Evolutionary conservation across 1,140 invertebrate species (phyloP).

Genomic region (Trinorchestia longiramus): DNA sequence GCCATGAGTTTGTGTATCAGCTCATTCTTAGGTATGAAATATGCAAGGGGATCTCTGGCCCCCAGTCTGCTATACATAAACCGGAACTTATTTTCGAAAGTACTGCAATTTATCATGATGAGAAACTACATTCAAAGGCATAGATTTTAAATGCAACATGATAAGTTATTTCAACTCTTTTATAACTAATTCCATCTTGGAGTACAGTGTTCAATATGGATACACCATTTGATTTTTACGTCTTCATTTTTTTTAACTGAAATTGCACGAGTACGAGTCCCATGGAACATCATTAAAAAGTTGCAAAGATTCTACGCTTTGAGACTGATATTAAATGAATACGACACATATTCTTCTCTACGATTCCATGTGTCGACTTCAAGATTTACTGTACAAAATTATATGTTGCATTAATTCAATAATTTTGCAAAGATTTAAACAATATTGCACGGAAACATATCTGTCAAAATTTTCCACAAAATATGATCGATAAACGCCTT

Average conservation of each 20-base stretch:
- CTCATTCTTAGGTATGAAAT: background rate
- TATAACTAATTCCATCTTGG: background rate
- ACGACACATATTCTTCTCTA: background rate
- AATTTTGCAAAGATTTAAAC: background rate
- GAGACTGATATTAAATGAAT: background rate
- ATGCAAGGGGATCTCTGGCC: background rate
- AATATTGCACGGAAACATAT: background rate
- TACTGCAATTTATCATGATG: background rate
- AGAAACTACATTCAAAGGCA: background rate
- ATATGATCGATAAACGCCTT: background rate
- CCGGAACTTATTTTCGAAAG: too few relatives aligned
- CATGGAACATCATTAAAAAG: background rate
- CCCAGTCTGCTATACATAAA: background rate
- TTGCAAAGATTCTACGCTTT: background rate
- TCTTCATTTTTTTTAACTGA: background rate
- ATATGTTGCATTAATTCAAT: background rate
- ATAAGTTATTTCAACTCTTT: background rate
- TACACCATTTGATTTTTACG: background rate
- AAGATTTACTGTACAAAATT: background rate
- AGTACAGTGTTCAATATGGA: background rate
- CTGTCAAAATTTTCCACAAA: background rate
- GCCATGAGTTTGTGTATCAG: background rate
- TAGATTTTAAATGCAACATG: too few relatives aligned
- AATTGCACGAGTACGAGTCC: background rate
- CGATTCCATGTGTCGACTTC: background rate